Evolutionary conservation across 2,113 vertebrate species (phyloP).

Genomic region (Leptobrachium leishanense): DNA sequence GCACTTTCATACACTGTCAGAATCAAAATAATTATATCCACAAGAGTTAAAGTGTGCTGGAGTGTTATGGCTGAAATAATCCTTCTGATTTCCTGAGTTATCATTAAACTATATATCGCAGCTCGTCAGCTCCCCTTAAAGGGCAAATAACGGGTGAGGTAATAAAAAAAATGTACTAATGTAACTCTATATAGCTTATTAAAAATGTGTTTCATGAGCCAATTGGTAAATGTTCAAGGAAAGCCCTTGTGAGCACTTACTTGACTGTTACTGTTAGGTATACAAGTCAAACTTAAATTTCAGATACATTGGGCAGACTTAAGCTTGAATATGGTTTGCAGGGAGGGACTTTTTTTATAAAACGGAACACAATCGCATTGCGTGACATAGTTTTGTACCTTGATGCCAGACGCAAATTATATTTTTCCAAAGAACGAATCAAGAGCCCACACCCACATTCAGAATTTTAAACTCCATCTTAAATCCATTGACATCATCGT

Average conservation of each 20-base stretch:
- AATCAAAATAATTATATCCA: too few relatives aligned
- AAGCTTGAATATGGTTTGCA: conserved; percentile 7
- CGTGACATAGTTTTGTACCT: conserved; percentile 18
- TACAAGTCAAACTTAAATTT: conserved; percentile 4
- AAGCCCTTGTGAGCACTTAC: conserved; percentile 10
- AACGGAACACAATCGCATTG: conserved; percentile 6
- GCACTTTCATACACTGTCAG: too few relatives aligned
- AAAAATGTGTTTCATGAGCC: conserved; percentile 3
- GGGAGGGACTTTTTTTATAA: conserved; percentile 18
- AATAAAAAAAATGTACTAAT: background rate
- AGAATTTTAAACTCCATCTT: background rate
- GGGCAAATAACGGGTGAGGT: conserved; percentile 13
- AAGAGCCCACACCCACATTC: conserved; percentile 1
- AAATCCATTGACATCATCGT: conserved; percentile 3
- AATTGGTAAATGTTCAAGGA: conserved; percentile 11
- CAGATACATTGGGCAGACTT: background rate
- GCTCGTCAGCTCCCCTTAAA: background rate
- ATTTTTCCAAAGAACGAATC: background rate
- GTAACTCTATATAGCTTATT: conserved; percentile 25
- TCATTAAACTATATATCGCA: background rate
- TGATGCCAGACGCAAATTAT: conserved; percentile 10
- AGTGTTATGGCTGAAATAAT: background rate
- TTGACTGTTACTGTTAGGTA: conserved; percentile 7
- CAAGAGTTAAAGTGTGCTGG: background rate
- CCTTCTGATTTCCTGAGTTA: background rate